Evolutionary conservation across 2,797 vertebrate genomes (phyloP).

Genomic region (Leuciscus waleckii): DNA sequence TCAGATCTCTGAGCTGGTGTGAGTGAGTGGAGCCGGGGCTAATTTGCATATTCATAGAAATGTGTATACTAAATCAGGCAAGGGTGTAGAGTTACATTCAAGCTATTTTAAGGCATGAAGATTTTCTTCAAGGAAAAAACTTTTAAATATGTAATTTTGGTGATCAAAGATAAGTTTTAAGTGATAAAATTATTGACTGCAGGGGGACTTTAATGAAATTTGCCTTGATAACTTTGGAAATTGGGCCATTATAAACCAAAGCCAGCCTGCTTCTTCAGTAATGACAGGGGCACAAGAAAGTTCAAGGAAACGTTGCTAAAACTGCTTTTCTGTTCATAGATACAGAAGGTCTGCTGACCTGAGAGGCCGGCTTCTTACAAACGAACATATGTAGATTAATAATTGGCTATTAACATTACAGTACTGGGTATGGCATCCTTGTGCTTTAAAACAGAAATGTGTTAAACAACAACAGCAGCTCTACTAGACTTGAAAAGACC

Average conservation of each 20-base stretch:
- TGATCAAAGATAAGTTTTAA: no score
- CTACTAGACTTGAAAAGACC: not conserved
- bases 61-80: no score
- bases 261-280: not conserved
- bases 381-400: constrained; percentile 14
- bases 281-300: constrained; percentile 1
- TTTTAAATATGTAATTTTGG: no score
- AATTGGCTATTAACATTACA: not conserved
- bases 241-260: constrained; percentile 33
- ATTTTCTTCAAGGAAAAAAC: no score
- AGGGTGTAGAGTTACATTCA: no score
- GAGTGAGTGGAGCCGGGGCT: no score
- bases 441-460: not conserved
- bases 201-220: no score
- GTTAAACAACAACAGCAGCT: no score
- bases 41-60: no score
- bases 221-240: not conserved
- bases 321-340: not conserved
- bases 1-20: no score
- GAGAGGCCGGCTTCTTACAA: not conserved
- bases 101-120: no score
- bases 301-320: not conserved
- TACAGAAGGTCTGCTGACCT: constrained; percentile 15
- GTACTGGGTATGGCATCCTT: not conserved
- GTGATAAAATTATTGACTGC: no score